phyloP scores from a whole-genome alignment of 2,797 vertebrate species.

The Dendrocincla tyrannina region DNA sequence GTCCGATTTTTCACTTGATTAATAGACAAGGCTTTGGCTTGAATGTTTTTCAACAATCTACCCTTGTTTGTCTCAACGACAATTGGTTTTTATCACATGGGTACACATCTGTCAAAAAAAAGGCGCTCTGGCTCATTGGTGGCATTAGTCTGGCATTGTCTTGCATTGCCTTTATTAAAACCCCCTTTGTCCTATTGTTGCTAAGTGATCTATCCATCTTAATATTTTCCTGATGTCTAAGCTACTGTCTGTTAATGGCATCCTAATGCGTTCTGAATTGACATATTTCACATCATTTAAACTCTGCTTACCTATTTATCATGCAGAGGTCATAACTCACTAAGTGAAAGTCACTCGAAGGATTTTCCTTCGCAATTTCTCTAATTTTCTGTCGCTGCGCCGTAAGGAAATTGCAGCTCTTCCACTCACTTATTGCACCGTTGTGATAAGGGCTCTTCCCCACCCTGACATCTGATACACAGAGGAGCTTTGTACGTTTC shows the following conservation, averaged over 20 bases:
- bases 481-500: neutral
- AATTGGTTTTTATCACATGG: neutral
- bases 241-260: conserved; percentile 59
- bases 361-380: conserved; percentile 43
- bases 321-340: conserved; percentile 62
- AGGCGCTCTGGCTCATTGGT: neutral
- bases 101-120: neutral
- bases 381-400: neutral
- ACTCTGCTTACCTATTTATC: conserved; percentile 67
- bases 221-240: conserved; percentile 59
- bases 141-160: neutral
- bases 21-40: neutral
- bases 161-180: conserved; percentile 50
- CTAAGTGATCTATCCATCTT: conserved; percentile 68
- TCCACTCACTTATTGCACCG: neutral
- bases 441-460: conserved; percentile 29
- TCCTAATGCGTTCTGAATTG: conserved; percentile 58
- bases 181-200: conserved; percentile 58
- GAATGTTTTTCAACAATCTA: neutral
- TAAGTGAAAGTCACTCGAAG: conserved; percentile 60
- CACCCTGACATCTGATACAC: neutral
- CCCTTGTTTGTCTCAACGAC: neutral
- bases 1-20: neutral
- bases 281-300: conserved; percentile 64
- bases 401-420: conserved; percentile 46